Evolutionary conservation across 2,797 vertebrate genomes (phyloP), one percentile per base, ranked within the genome.

Genomic region (Forpus xanthops): DNA sequence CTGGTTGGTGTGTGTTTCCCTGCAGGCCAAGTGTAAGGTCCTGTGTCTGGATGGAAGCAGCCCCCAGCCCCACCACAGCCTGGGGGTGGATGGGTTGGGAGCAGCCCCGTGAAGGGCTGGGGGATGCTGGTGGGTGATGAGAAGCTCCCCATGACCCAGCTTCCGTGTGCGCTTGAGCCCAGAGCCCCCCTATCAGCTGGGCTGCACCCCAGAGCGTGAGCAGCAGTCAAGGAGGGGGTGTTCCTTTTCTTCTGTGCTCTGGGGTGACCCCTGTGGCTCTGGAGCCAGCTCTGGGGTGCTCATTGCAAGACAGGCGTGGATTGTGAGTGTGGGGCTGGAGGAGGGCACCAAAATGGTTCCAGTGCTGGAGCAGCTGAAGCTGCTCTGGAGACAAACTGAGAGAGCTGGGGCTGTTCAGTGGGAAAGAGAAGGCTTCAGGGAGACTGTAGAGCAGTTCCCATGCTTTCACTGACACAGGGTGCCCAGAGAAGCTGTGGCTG

Each of bases 111-210:
- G 0, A 67, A 17, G 8, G 67, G 1, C 58, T 35, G 49, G n/a
- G 45, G 12, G 41, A 3, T 37, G 64, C 83, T 65, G 71, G 55
- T 61, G 56, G 47, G 78, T 65, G 82, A 30, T 24, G 21, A 33
- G 55, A 56, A 56, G 55, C n/a, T 56, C 55, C n/a, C 14, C 24
- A 61, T 15, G 21, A 72, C n/a, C 28, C 0, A 0, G 75, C 52
- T 23, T 56, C 53, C 3, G 12, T 7, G 35, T 25, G 39, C 0
- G 0, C 42, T 50, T 1, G 0, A 79, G 50, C 37, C 42, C 70
- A 27, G 61, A 30, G 8, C 80, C 15, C 11, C 0, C 16, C 24
- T 2, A 0, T 0, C 5, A 6, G 4, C 44, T 37, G 53, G 35
- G n/a, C 71, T 81, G 73, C 21, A 49, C 37, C 78, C 11, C 0